Percentiles rank a stretch among this genome's conserved stretches.
phyloP scores from a whole-genome alignment of 2,797 vertebrate species.

The Helarctos malayanus region DNA sequence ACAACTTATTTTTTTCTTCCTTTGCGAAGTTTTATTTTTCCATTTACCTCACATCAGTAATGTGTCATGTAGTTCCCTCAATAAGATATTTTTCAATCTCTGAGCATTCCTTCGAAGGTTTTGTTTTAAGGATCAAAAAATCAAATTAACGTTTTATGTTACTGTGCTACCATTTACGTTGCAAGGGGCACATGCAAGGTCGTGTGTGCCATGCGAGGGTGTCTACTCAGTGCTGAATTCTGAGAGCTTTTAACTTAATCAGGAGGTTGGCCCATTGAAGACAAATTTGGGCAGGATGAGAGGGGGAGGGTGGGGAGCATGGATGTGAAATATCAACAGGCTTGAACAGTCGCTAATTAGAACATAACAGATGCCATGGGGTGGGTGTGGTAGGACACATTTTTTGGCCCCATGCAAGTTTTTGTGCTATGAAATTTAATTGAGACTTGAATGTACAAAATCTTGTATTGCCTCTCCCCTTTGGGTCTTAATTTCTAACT shows the following conservation, averaged over 20 bases:
- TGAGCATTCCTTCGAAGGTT: background rate
- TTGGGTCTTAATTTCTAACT: background rate
- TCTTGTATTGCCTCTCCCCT: background rate
- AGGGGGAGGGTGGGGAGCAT: background rate
- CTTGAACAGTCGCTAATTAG: background rate
- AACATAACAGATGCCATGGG: fast-evolving
- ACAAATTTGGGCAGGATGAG: background rate
- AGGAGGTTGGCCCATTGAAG: background rate
- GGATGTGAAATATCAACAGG: background rate
- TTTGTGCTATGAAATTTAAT: background rate
- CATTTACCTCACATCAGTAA: background rate
- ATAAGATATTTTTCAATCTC: constrained; percentile 44
- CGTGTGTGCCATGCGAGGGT: fast-evolving
- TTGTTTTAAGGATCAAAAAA: constrained; percentile 32
- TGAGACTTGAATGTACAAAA: background rate
- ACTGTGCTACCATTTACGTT: background rate
- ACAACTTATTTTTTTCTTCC: constrained; percentile 36
- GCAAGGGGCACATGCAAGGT: background rate
- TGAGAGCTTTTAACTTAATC: background rate
- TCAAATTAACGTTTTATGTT: background rate
- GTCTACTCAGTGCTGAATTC: no score
- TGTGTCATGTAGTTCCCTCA: background rate
- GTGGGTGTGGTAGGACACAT: fast-evolving
- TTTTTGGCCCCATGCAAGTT: no score
- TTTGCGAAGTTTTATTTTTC: constrained; percentile 1